Percentiles rank a stretch among this genome's conserved stretches.
Evolutionary conservation across 1,140 invertebrate species (phyloP).

Genomic region (Coboldia fuscipes): DNA sequence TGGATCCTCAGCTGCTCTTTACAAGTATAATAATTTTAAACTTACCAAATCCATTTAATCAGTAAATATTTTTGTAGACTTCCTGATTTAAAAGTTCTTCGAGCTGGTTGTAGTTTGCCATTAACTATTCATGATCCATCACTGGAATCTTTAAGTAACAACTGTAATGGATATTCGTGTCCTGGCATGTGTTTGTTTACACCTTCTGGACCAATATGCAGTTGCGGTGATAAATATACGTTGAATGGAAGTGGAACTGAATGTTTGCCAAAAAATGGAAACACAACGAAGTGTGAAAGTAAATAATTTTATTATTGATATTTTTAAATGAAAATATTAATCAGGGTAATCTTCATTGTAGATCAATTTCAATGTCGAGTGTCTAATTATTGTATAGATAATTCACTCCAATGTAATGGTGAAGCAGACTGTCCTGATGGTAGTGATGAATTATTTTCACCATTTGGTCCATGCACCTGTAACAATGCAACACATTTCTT

Average conservation of each 20-base stretch:
- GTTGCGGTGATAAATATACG: constrained; percentile 14
- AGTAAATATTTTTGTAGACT: too few species aligned
- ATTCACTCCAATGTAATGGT: constrained; percentile 49
- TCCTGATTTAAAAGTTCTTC: too few species aligned
- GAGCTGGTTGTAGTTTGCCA: too few species aligned
- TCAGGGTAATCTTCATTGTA: too few species aligned
- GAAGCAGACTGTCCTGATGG: constrained; percentile 62
- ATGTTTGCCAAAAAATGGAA: constrained; percentile 11
- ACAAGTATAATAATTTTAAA: too few species aligned
- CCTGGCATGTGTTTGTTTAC: constrained; percentile 18
- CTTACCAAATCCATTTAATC: too few species aligned
- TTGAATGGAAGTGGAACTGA: constrained; percentile 16
- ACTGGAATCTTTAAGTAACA: too few species aligned
- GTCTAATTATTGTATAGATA: constrained; percentile 25
- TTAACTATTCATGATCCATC: too few species aligned
- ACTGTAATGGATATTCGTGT: constrained; percentile 13
- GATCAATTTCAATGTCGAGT: constrained; percentile 9
- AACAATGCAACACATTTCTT: constrained; percentile 16
- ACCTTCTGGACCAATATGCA: constrained; percentile 14
- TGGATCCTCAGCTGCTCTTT: too few species aligned
- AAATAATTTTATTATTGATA: too few species aligned
- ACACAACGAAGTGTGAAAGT: not conserved
- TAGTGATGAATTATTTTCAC: constrained; percentile 47
- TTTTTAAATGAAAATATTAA: too few species aligned
- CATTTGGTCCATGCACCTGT: constrained; percentile 17